Base-by-base conservation (phyloP, 2,113 vertebrate genomes). In the Hydrochoerus hydrochaeris region DNA sequence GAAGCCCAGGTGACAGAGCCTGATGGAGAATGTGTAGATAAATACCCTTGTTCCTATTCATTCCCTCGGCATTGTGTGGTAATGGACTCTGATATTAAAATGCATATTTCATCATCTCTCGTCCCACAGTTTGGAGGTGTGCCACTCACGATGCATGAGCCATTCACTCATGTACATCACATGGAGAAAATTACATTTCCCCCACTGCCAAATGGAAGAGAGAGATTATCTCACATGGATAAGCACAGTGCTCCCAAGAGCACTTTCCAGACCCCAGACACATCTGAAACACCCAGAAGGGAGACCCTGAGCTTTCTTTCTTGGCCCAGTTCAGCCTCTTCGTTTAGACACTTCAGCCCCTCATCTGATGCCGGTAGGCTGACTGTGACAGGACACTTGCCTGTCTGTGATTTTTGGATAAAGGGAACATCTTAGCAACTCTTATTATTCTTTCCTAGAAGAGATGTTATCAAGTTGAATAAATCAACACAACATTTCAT, bases 161-260 rank as follows among this genome's bases (percentile, higher is more conserved):
- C 71, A 91, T 80, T 97, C 92, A 75, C 87, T 95, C 82, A 82
- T 5, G 11, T 78, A 95, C 73, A 86, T 90, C 95, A 93, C 81
- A 62, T 1, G n/a, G 88, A 67, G 96, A 96, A 96, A 95, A 97
- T 96, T 93, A 92, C 90, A 71, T 97, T 94, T 95, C 92, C 96
- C 86, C 57, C 32, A 38, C 58, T 92, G 95, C 95, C 88, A 96
- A 96, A 92, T 89, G 82, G 62, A 95, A 95, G 92, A 94, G 90
- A 97, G 63, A 78, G 94, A 96, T 96, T 52, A 93, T 63, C 58
- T 95, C 88, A 93, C 11, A 8, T 67, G 95, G 95, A 69, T 67
- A 90, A 94, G 86, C 58, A 63, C 83, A 93, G 11, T 52, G 85
- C 65, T 96, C 63, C 84, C 58, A 73, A n/a, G n/a, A 87, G 81